Evolutionary conservation across 2,888 invertebrate genomes (phyloP), one percentile per base, ranked within the genome.

Genomic region (Brenthis daphne): DNA sequence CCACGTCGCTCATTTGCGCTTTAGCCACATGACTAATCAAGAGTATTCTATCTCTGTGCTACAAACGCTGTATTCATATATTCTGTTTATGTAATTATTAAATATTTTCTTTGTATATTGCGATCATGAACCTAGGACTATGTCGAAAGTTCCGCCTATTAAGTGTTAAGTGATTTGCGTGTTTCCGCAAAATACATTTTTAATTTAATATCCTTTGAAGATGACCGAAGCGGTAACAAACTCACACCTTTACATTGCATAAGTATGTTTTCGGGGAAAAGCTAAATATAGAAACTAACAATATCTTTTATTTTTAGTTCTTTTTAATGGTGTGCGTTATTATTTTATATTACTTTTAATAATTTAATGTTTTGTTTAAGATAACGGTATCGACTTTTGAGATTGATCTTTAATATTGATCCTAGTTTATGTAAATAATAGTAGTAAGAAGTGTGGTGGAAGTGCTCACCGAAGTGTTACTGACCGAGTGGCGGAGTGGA

Each of bases 61-160:
- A 4, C 29, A 13, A 33, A 14, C 33, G 24, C 24, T 64, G n/a
- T 64, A 43, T 54, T 47, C 12, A n/a, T 47, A n/a, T 16, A 33
- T 55, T 16, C 55, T 55, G 29, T 43, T n/a, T 12, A 16, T 64
- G 11, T 47, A 37, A 53, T 53, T 63, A 63, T n/a, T 33, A 43
- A 6, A 29, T 20, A 20, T 20, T 29, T 24, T 55, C n/a, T 63
- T 65, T 65, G 71, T 70, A 57, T 74, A 65, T 67, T 67, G 72
- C 74, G 72, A 70, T 58, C 64, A 58, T 71, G 74, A 72, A 80
- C 80, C 78, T 77, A 79, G 86, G 89, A 88, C 87, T 75, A 85
- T 86, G 89, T 90, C 90, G 89, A 85, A 77, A 82, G 82, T 78
- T 89, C 90, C 90, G 90, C 90, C 90, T 90, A 88, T 73, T 80